phyloP scores from a whole-genome alignment of 2,113 vertebrate species.

The Bungarus multicinctus region DNA sequence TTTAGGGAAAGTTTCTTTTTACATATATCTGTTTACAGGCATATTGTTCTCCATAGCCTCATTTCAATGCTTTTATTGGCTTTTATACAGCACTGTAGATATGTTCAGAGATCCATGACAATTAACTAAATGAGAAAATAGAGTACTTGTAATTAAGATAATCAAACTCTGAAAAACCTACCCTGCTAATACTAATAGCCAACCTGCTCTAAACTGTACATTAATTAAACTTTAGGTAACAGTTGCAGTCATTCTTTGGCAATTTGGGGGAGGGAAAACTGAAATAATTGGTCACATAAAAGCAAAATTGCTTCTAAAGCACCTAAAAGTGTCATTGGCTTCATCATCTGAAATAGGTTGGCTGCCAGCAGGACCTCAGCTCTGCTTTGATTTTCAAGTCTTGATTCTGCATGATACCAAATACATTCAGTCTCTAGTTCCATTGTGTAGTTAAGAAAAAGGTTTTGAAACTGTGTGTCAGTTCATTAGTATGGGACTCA shows the following conservation, averaged over 20 bases:
- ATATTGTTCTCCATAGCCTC: constrained; percentile 8
- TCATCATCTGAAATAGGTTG: constrained; percentile 29
- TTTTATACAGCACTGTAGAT: constrained; percentile 57
- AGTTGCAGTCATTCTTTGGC: constrained; percentile 66
- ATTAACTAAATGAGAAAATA: constrained; percentile 76
- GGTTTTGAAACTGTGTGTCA: background rate
- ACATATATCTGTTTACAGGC: constrained; percentile 26
- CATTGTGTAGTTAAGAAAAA: background rate
- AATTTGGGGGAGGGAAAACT: constrained; percentile 37
- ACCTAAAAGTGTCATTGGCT: constrained; percentile 38
- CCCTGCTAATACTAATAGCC: constrained; percentile 61
- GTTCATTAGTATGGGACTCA: background rate
- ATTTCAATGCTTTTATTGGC: constrained; percentile 39
- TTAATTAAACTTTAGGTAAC: constrained; percentile 72
- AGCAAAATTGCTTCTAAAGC: constrained; percentile 40
- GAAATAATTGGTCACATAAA: constrained; percentile 20
- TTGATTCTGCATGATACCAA: background rate
- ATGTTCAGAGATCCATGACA: constrained; percentile 66
- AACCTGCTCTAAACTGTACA: constrained; percentile 68
- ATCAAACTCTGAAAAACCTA: constrained; percentile 66
- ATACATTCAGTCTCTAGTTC: background rate
- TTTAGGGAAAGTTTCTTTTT: constrained; percentile 36
- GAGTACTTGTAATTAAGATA: constrained; percentile 73
- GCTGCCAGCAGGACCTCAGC: background rate
- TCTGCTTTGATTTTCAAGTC: background rate